Base-by-base conservation (phyloP, 1,140 invertebrate species). In the Aphidius ervi region DNA sequence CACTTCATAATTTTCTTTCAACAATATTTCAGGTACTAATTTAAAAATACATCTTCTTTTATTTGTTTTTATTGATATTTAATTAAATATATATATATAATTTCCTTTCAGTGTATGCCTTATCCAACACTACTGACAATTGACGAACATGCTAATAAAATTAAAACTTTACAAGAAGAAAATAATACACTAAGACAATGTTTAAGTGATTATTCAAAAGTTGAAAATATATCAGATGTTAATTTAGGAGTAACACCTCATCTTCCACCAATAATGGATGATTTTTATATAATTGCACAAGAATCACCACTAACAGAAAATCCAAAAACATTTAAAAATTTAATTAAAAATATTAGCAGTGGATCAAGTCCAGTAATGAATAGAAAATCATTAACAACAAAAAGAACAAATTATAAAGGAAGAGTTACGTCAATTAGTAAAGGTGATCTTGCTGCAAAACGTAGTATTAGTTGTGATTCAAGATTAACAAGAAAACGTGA, bases 1-100 rank as follows among this genome's bases (percentile, higher is more conserved):
- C 95, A 0, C 80, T 98, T 23, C 92, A 96, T 72, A 98, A 98
- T 79, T 93, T 98, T 70, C 81, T 98, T 45, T 89, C 94, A 31
- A 92, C 93, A 42, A 88, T 96, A 50, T 94, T 92, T 71, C 90
- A 93, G 80, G 85, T 86, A 77, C 66, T 39, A 39, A 39, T 9
- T 9, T 7, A 39, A 37, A 1, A 52, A 52, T 49, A 46, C 16
- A 41, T 42, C 9, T 41, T 64, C 23, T 8, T 45, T 20, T 48
- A 41, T 53, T 50, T 50, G 43, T 61, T 59, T 7, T 47, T 64
- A 43, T 61, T 20, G 5, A 20, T 49, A 31, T 6, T 7, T 20
- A 23, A 23, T 23, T 49, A 49, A 16, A 16, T 1, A 16, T 16
- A 16, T 16, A 16, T n/a, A n/a, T n/a, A n/a, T n/a, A 49, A 23